These are phyloP conservation scores for Andinoacara biseriatus DNA, from an alignment of 2,113 vertebrate species.

Conservation along the genomic window DNA sequence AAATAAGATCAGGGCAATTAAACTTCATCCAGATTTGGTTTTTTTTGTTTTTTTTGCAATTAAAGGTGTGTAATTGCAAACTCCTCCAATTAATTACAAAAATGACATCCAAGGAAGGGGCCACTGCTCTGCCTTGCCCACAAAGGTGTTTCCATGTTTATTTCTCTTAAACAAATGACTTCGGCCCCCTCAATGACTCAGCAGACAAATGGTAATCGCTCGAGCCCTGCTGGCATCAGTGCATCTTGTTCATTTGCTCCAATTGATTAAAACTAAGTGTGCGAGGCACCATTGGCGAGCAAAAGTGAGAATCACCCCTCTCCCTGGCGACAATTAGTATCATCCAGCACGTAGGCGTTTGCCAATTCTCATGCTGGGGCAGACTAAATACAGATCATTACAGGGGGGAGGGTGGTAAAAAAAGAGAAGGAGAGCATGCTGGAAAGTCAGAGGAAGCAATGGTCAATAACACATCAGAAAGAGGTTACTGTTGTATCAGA, in stretches of 20 bases:
- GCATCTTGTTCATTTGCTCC: conserved; percentile 74
- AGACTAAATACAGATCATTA: conserved; percentile 74
- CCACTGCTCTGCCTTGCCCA: not conserved
- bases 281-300: conserved; percentile 73
- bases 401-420: conserved; percentile 22
- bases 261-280: conserved; percentile 76
- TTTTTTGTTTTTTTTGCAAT: not conserved
- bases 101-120: not conserved
- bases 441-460: conserved; percentile 41
- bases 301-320: conserved; percentile 72
- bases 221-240: conserved; percentile 63
- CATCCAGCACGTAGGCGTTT: conserved; percentile 61
- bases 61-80: conserved; percentile 35
- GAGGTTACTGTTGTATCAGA: conserved; percentile 26
- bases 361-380: conserved; percentile 70
- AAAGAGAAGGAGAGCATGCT: conserved; percentile 31
- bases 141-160: conserved; percentile 50
- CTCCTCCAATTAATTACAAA: conserved; percentile 24
- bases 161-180: conserved; percentile 62
- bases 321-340: conserved; percentile 69
- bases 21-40: not conserved
- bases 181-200: conserved; percentile 53
- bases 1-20: not conserved
- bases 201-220: conserved; percentile 73
- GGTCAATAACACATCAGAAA: conserved; percentile 45